phyloP scores from a whole-genome alignment of 35 echinoderm and acorn worm genomes.

The Heliocidaris erythrogramma region DNA sequence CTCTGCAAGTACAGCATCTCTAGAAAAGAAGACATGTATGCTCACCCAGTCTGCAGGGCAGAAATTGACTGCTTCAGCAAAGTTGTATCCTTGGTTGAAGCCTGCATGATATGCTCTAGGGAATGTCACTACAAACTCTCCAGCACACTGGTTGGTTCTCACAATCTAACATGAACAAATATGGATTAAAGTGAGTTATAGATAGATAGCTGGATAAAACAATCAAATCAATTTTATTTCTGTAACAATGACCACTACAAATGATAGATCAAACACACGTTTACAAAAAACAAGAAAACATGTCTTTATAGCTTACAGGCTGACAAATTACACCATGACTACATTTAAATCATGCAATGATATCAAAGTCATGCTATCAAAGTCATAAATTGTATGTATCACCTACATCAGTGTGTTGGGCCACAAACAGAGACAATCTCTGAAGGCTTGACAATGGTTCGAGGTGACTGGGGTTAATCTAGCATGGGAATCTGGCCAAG shows the following conservation, averaged over 20 bases:
- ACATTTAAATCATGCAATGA: too few species aligned
- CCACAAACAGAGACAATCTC: constrained; percentile 51
- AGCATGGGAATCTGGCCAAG: constrained; percentile 76
- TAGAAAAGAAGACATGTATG: neutral
- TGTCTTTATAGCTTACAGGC: too few species aligned
- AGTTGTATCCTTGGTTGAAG: constrained; percentile 93
- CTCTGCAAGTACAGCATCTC: too few species aligned
- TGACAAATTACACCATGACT: too few species aligned
- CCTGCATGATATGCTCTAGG: constrained; percentile 94
- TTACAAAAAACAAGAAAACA: too few species aligned
- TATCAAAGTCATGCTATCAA: too few species aligned
- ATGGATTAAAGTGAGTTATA: neutral
- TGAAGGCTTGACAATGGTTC: constrained; percentile 82
- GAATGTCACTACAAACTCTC: constrained; percentile 96
- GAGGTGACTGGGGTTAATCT: constrained; percentile 67
- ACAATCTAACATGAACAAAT: constrained; percentile 64
- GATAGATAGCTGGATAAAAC: neutral
- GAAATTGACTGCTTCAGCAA: constrained; percentile 95
- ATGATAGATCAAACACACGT: too few species aligned
- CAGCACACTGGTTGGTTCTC: constrained; percentile 99
- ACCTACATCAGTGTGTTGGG: constrained; percentile 79
- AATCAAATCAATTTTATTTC: neutral
- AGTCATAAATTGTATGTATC: too few species aligned
- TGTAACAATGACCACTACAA: neutral
- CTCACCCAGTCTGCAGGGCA: constrained; percentile 98